These are phyloP conservation scores for Drosophila auraria DNA, from an alignment of 1,140 invertebrate genomes.

Conservation along the genomic window DNA sequence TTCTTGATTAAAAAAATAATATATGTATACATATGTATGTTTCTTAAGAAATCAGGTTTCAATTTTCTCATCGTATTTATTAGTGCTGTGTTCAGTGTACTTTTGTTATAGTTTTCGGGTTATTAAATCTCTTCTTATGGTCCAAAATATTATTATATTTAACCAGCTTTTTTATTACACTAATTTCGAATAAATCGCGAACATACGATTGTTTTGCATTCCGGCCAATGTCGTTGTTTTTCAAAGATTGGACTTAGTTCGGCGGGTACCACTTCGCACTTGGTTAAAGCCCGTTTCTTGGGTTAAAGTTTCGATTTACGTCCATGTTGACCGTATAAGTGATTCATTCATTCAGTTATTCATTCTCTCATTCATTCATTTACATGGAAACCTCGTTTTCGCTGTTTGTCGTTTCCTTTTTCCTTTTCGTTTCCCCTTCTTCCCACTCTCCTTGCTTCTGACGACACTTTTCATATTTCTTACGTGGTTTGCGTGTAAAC, in stretches of 20 bases:
- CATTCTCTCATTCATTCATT: conserved; percentile 53
- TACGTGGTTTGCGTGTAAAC: conserved; percentile 73
- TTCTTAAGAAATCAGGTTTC: too few species aligned
- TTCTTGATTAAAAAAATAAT: too few species aligned
- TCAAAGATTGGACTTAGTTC: not conserved
- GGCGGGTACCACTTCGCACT: not conserved
- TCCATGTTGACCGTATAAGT: conserved; percentile 48
- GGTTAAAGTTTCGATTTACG: conserved; percentile 10
- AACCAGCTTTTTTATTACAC: too few species aligned
- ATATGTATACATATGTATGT: too few species aligned
- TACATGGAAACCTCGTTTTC: conserved; percentile 60
- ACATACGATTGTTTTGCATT: too few species aligned
- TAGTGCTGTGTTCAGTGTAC: too few species aligned
- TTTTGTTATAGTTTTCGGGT: too few species aligned
- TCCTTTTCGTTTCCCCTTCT: conserved; percentile 18
- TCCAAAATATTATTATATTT: too few species aligned
- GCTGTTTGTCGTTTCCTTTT: conserved; percentile 34
- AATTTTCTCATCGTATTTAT: too few species aligned
- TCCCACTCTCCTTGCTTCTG: conserved; percentile 8
- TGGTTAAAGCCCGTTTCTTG: not conserved
- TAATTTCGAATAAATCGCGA: too few species aligned
- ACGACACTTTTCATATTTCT: conserved; percentile 55
- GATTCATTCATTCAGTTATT: conserved; percentile 60
- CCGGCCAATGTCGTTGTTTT: not conserved
- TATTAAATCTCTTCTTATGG: too few species aligned